phyloP scores from a whole-genome alignment of 2,113 vertebrate species.

The Actenoides hombroni region DNA sequence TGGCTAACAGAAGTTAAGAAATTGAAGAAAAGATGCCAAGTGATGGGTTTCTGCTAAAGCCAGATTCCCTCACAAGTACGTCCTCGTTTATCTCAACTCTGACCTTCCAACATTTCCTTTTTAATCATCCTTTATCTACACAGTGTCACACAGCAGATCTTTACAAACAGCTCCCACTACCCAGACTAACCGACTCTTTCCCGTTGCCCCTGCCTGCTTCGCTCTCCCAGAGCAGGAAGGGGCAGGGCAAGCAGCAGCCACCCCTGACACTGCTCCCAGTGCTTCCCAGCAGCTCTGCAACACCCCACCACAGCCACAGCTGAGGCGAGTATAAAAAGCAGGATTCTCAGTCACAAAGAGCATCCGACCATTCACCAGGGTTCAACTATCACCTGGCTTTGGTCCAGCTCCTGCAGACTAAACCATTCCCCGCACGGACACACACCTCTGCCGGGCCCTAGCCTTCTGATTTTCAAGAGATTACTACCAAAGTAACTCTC shows the following conservation, averaged over 20 bases:
- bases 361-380: neutral
- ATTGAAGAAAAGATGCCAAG: neutral
- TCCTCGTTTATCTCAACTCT: neutral
- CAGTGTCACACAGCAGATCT: neutral
- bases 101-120: neutral
- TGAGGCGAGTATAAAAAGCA: neutral
- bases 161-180: neutral
- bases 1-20: neutral
- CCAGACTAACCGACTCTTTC: neutral
- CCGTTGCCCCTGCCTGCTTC: neutral
- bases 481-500: neutral
- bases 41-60: neutral
- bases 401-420: neutral
- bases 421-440: neutral
- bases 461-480: too few species aligned
- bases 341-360: neutral
- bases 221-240: neutral
- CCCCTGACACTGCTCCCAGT: neutral
- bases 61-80: neutral
- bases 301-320: rapidly evolving
- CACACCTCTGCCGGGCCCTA: neutral
- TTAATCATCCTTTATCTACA: neutral
- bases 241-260: neutral
- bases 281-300: neutral
- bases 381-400: neutral